Percentiles rank a stretch among this genome's conserved stretches.
Evolutionary conservation across 2,797 vertebrate genomes (phyloP).

Genomic region (Otus scops): DNA sequence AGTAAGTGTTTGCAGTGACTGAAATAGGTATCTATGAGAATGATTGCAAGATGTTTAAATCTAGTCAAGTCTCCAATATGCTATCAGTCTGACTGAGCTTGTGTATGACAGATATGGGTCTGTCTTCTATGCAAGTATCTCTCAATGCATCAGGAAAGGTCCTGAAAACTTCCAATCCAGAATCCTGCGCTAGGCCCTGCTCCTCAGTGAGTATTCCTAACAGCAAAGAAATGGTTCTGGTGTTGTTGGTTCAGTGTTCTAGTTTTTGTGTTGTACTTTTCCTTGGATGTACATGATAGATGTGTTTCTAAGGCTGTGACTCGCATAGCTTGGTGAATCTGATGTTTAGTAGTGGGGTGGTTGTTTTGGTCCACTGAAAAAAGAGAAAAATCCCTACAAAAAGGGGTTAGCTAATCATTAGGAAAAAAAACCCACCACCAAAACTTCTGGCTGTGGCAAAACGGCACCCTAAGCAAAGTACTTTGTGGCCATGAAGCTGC

Average conservation of each 20-base stretch:
- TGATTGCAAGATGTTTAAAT: not conserved
- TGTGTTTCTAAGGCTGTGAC: not conserved
- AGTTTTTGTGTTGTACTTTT: not conserved
- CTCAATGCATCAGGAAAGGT: not conserved
- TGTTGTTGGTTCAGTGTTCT: not conserved
- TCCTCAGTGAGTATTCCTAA: not conserved
- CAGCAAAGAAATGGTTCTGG: not conserved
- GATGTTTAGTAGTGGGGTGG: not conserved
- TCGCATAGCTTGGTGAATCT: not conserved
- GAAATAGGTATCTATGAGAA: not conserved
- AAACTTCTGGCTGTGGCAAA: not conserved
- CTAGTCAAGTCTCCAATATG: not conserved
- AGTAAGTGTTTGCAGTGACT: not conserved
- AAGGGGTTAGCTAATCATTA: not conserved
- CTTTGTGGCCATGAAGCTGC: not conserved
- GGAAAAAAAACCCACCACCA: not conserved
- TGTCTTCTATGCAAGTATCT: not conserved
- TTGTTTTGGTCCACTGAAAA: not conserved
- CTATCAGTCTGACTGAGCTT: not conserved
- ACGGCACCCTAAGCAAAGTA: not conserved
- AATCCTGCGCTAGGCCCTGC: not conserved
- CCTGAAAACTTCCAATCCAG: not conserved
- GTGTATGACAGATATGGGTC: fast-evolving
- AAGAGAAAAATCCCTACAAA: not conserved
- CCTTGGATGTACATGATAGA: not conserved